phyloP scores from a whole-genome alignment of 2,113 vertebrate genomes.

The Arizona elegans region DNA sequence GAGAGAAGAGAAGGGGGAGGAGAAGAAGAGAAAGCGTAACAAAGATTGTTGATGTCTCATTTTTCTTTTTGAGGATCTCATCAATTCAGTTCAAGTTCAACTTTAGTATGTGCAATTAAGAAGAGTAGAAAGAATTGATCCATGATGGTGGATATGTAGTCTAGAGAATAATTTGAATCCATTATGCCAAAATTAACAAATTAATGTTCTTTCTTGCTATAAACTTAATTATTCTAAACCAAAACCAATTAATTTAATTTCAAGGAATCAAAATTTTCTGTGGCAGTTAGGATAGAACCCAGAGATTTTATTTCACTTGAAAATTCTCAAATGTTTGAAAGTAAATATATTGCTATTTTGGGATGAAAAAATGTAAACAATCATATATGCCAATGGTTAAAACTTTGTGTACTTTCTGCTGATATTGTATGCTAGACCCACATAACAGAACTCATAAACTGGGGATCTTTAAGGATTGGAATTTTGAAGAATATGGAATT shows the following conservation, averaged over 20 bases:
- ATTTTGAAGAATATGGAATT: no score
- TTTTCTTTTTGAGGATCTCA: not conserved
- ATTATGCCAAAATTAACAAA: not conserved
- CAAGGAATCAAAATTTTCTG: not conserved
- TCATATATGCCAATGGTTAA: no score
- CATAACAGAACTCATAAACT: no score
- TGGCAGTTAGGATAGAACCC: not conserved
- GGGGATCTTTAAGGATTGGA: no score
- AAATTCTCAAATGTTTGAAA: not conserved
- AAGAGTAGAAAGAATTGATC: not conserved
- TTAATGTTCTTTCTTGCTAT: not conserved
- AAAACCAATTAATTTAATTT: not conserved
- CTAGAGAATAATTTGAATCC: not conserved
- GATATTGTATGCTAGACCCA: no score
- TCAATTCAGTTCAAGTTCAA: not conserved
- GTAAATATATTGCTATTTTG: not conserved
- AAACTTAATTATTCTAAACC: not conserved
- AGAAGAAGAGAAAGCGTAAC: no score
- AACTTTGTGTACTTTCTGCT: not conserved
- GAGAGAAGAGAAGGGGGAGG: no score
- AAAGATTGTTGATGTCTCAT: not conserved
- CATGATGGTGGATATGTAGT: not conserved
- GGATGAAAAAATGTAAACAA: not conserved
- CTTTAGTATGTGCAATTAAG: not conserved
- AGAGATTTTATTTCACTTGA: not conserved